Evolutionary conservation across 1,140 invertebrate species (phyloP).

Genomic region (Hycleus phaleratus): DNA sequence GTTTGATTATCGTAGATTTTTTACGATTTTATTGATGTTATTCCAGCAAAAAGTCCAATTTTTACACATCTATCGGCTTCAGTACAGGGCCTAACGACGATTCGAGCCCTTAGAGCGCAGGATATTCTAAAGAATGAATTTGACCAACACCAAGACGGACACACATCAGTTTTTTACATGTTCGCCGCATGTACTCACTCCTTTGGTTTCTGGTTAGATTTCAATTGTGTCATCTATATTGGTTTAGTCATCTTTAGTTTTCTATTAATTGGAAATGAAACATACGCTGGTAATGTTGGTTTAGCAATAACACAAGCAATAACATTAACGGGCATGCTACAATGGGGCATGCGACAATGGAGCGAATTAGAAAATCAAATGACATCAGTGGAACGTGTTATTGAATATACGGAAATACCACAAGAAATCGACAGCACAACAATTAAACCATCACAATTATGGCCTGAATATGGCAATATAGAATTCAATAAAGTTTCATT

Average conservation of each 20-base stretch:
- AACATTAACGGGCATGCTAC: conserved; percentile 68
- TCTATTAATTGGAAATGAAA: conserved; percentile 31
- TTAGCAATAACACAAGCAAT: conserved; percentile 70
- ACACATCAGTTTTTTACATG: conserved; percentile 62
- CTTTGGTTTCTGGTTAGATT: conserved; percentile 30
- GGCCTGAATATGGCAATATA: conserved; percentile 64
- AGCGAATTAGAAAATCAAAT: conserved; percentile 73
- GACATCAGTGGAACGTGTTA: conserved; percentile 67
- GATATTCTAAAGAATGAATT: conserved; percentile 64
- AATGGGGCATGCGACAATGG: conserved; percentile 73
- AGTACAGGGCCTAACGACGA: conserved; percentile 70
- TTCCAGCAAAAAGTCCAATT: conserved; percentile 66
- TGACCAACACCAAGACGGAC: conserved; percentile 55
- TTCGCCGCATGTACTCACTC: conserved; percentile 38
- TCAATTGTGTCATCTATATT: conserved; percentile 28
- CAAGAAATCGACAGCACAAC: conserved; percentile 62
- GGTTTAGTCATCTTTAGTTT: conserved; percentile 34
- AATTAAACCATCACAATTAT: conserved; percentile 57
- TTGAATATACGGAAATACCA: conserved; percentile 61
- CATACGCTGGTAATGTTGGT: conserved; percentile 62
- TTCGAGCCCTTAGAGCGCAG: conserved; percentile 64
- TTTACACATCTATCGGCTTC: conserved; percentile 75
- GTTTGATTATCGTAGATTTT: not conserved
- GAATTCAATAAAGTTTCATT: conserved; percentile 52
- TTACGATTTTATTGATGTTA: not conserved